Conservation (phyloP, 2,888 invertebrate species). For the Automeris io region DNA sequence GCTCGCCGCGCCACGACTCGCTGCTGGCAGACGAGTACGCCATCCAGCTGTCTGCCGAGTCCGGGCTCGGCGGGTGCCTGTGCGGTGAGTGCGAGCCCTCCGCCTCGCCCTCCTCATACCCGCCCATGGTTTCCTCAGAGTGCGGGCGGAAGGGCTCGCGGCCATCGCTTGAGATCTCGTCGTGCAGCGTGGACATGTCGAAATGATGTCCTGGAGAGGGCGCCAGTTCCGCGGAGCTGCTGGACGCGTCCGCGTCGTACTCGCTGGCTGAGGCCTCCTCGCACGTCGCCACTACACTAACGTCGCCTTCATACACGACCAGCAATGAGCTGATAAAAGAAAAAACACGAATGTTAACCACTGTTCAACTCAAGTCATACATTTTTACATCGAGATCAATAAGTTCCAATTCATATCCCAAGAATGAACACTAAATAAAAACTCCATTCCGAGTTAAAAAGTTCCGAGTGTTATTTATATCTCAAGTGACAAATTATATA, state of each 20-base stretch:
- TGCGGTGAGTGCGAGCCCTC: constrained; percentile 53
- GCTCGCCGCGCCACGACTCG: constrained; percentile 76
- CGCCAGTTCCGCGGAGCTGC: constrained; percentile 81
- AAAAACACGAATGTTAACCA: constrained; percentile 12
- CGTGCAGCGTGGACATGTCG: constrained; percentile 70
- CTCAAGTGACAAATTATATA: too few relatives aligned
- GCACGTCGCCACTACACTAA: constrained; percentile 17
- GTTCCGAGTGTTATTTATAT: too few relatives aligned
- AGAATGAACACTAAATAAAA: too few relatives aligned
- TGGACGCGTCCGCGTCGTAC: constrained; percentile 86
- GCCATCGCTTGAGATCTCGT: constrained; percentile 48
- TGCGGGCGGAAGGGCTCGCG: constrained; percentile 81
- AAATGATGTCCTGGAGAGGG: constrained; percentile 71
- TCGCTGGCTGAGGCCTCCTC: constrained; percentile 28
- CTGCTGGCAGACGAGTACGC: constrained; percentile 84
- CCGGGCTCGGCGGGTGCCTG: constrained; percentile 80
- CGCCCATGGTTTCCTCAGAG: constrained; percentile 86
- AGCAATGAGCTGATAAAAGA: constrained; percentile 83
- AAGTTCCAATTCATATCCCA: too few relatives aligned
- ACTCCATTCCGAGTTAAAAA: too few relatives aligned
- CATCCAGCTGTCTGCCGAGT: constrained; percentile 88
- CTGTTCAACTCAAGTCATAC: too few relatives aligned
- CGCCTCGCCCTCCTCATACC: constrained; percentile 77
- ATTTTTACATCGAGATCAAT: too few relatives aligned
- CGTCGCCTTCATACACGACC: constrained; percentile 90